A percentile compares a stretch with the other conserved stretches of the same genome.
Conservation (phyloP, 2,888 invertebrate species). For the Margaritifera margaritifera region DNA sequence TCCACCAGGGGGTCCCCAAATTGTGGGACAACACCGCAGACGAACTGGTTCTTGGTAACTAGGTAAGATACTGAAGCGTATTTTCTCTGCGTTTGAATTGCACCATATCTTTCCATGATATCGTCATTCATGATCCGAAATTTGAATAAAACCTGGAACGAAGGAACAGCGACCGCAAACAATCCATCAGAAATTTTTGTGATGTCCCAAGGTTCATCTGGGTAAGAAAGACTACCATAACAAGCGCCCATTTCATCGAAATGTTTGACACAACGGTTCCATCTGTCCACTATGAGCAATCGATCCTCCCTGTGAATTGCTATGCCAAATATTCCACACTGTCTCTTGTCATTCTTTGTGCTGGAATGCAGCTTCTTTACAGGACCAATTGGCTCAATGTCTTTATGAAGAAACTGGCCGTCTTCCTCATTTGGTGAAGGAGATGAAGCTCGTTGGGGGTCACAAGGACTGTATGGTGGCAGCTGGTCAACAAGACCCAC, state of each 20-base stretch:
- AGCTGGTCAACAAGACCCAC: no score
- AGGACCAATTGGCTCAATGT: slow-evolving; percentile 9
- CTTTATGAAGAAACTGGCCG: neutral
- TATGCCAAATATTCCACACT: slow-evolving; percentile 29
- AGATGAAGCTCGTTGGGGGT: no score
- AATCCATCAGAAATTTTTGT: slow-evolving; percentile 19
- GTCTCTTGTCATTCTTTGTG: slow-evolving; percentile 27
- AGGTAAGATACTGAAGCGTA: slow-evolving; percentile 32
- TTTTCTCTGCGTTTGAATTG: slow-evolving; percentile 21
- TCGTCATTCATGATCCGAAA: slow-evolving; percentile 18
- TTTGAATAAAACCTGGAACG: slow-evolving; percentile 29
- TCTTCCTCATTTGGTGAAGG: neutral
- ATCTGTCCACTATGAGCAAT: slow-evolving; percentile 32
- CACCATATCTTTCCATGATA: slow-evolving; percentile 18
- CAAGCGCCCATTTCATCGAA: slow-evolving; percentile 26
- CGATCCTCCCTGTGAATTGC: slow-evolving; percentile 15
- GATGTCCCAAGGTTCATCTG: slow-evolving; percentile 40
- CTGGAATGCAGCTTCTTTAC: slow-evolving; percentile 23
- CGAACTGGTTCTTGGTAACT: slow-evolving; percentile 19
- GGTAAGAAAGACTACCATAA: slow-evolving; percentile 31
- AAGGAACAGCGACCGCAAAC: slow-evolving; percentile 35
- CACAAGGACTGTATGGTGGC: no score
- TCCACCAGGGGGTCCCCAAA: slow-evolving; percentile 43
- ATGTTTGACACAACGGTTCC: slow-evolving; percentile 39
- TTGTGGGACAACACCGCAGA: slow-evolving; percentile 45